A percentile compares a stretch with the other conserved stretches of the same genome.
phyloP scores from a whole-genome alignment of 2,797 vertebrate genomes.

The Gobionotothen gibberifrons region DNA sequence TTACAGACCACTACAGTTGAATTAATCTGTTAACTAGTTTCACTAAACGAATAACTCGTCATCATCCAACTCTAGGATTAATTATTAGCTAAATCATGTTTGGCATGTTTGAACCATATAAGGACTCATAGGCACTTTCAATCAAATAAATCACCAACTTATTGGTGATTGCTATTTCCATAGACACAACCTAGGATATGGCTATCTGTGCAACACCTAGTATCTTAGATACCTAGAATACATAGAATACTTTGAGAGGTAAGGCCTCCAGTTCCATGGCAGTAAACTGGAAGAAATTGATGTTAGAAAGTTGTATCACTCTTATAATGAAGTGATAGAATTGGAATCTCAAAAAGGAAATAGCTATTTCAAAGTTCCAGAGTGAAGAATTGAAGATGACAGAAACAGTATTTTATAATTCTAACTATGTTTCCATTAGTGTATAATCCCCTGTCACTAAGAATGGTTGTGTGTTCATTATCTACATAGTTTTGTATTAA shows the following conservation, averaged over 20 bases:
- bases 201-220: background rate
- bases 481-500: too few species aligned
- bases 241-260: background rate
- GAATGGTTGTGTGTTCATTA: too few species aligned
- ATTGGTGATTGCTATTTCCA: conserved; percentile 1
- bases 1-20: background rate
- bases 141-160: conserved; percentile 9
- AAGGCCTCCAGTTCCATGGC: background rate
- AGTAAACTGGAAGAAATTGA: background rate
- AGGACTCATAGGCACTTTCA: conserved; percentile 46
- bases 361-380: too few species aligned
- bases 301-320: background rate
- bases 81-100: background rate
- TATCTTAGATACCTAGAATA: background rate
- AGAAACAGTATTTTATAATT: too few species aligned
- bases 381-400: too few species aligned
- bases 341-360: background rate
- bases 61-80: background rate
- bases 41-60: background rate
- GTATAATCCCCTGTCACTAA: too few species aligned
- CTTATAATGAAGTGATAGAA: background rate
- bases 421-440: too few species aligned
- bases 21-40: background rate
- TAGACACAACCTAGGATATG: background rate
- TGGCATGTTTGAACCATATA: conserved; percentile 13